Evolutionary conservation across 2,797 vertebrate species (phyloP), one percentile per base, ranked within the genome.

Genomic region (Chelmon rostratus): DNA sequence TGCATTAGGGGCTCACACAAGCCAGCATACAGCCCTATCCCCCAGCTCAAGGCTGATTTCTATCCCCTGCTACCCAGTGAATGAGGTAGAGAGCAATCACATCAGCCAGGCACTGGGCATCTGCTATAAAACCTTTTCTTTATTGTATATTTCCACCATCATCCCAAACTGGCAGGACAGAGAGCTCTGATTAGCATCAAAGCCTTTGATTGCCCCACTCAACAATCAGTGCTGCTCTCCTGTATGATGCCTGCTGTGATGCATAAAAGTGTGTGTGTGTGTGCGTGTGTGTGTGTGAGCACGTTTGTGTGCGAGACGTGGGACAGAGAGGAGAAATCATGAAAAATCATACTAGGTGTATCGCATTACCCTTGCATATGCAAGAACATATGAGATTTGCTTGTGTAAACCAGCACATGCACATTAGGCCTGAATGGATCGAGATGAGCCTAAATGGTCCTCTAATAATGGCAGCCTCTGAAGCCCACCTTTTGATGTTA

Each of bases 171-270:
- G 81, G 86, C 81, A 87, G 87, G 77, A 92, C 89, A 85, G 85
- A 92, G 81, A 88, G 81, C 83, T 82, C 91, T 94, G 94, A 95
- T 95, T 94, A 95, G 92, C 92, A 93, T 94, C 93, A 93, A 94
- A 93, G 93, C 86, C 83, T 93, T 88, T 95, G 94, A 95, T 94
- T 94, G 93, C 89, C 86, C 84, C 91, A 94, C 95, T 95, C 89
- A 72, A 94, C 92, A 95, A 95, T 95, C 94, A 94, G 90, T 35
- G 79, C 78, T 59, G 68, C 88, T 80, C 90, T 90, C 77, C 80
- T 82, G 76, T 74, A 74, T 64, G 88, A 84, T 79, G 90, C 84
- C 67, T 89, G 83, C 87, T 88, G 64, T 50, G 84, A 86, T 80
- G 66, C 79, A 66, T 69, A 62, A 80, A 72, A 15, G 52, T 49